Evolutionary conservation across 2,888 invertebrate genomes (phyloP).

Genomic region (Thymelicus lineola): DNA sequence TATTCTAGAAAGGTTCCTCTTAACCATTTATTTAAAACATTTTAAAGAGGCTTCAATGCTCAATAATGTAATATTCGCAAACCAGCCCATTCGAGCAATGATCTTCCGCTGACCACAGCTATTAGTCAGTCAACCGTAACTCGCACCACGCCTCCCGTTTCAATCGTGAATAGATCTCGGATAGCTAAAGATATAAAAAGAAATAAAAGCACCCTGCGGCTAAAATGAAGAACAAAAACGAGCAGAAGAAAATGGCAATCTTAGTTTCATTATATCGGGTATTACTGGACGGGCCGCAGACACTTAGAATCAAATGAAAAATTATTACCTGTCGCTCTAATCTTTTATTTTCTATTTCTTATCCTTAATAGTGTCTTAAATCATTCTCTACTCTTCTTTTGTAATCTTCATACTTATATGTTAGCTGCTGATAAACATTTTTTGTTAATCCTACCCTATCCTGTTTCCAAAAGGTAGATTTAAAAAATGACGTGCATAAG

Average conservation of each 20-base stretch:
- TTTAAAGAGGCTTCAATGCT: background rate
- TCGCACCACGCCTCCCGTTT: constrained; percentile 17
- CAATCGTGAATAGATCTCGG: constrained; percentile 24
- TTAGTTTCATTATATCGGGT: background rate
- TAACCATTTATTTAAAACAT: background rate
- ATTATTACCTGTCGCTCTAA: too few relatives aligned
- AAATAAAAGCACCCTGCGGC: background rate
- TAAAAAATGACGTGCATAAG: too few relatives aligned
- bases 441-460: too few relatives aligned
- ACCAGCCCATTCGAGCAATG: background rate
- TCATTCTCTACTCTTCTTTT: too few relatives aligned
- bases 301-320: too few relatives aligned
- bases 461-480: too few relatives aligned
- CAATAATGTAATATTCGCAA: constrained; percentile 6
- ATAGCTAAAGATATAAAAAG: constrained; percentile 15
- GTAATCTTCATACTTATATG: too few relatives aligned
- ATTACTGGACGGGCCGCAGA: too few relatives aligned
- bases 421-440: too few relatives aligned
- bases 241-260: constrained; percentile 12
- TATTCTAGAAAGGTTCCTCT: background rate
- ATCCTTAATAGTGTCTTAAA: too few relatives aligned
- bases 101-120: constrained; percentile 13
- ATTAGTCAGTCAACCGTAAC: constrained; percentile 23
- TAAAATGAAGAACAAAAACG: constrained; percentile 7
- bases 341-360: too few relatives aligned